Base-by-base conservation (phyloP, 2,113 vertebrate species). In the Psophia crepitans region DNA sequence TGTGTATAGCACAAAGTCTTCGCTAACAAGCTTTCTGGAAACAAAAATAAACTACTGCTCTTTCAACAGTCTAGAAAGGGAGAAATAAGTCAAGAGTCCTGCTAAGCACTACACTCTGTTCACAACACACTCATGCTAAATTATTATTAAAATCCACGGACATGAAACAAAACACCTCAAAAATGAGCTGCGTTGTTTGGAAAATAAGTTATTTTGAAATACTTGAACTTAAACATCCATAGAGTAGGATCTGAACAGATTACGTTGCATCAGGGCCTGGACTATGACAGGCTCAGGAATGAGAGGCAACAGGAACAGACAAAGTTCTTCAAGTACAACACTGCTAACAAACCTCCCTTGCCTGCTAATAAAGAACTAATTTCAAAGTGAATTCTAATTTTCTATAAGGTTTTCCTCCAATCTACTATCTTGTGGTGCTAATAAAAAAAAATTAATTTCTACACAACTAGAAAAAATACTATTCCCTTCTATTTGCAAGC, bases 21-120 rank as follows among this genome's bases (percentile, higher is more conserved):
- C 87, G 8, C 96, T 95, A 54, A 98, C 35, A 80, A 98, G 96
- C 46, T 97, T 91, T 92, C 98, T 98, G 92, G 41, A 96, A 96
- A 93, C 32, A 88, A 92, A 97, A 95, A 95, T 24, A 86, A 88
- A 53, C 43, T 44, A 73, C 33, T 63, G 91, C 24, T 94, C 26
- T 91, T 84, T 94, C 43, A 88, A 64, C 32, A 51, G 69, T 90
- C 33, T 51, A 49, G 26, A 89, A 89, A 86, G n/a, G 60, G 89
- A 91, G 83, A 74, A 65, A 51, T 66, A 61, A 57, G 41, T 70
- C 30, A 90, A 53, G 51, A 73, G 65, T 54, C 32, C 32, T 70
- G 63, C 6, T n/a, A 41, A 65, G 33, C 56, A 64, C 80, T 74
- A 43, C 22, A 63, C 24, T 53, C 43, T 88, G 28, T 35, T 80